These are phyloP conservation scores for Saccopteryx bilineata DNA, from an alignment of 2,113 vertebrate genomes.

Conservation along the genomic window DNA sequence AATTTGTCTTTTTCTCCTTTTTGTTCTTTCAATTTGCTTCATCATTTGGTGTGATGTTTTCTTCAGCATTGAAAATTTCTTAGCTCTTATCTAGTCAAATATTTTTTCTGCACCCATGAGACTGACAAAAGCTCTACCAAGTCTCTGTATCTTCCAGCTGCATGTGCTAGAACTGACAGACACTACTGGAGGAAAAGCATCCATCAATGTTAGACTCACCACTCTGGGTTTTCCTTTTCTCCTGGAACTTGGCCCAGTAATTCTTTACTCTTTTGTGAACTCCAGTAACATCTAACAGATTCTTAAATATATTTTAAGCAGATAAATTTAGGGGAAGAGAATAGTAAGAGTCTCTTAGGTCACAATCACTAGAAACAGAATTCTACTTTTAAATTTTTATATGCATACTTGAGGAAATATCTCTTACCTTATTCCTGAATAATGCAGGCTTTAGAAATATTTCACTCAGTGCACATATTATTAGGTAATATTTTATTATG, in stretches of 20 bases:
- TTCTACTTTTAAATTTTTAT: conserved; percentile 36
- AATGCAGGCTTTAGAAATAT: conserved; percentile 39
- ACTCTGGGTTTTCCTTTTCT: conserved; percentile 30
- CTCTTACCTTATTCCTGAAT: conserved; percentile 23
- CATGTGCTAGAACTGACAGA: conserved; percentile 14
- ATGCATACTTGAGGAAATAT: conserved; percentile 9
- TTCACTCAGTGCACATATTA: conserved; percentile 2
- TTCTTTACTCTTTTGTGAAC: conserved; percentile 42
- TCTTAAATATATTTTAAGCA: conserved; percentile 39
- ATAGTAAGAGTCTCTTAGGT: conserved; percentile 34
- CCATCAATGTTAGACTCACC: background rate
- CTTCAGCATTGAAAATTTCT: conserved; percentile 22
- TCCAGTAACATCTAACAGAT: background rate
- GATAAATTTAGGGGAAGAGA: conserved; percentile 15
- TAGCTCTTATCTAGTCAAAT: conserved; percentile 26
- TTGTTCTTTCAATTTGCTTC: conserved; percentile 29
- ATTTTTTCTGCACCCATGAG: background rate
- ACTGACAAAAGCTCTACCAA: background rate
- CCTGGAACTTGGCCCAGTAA: conserved; percentile 24
- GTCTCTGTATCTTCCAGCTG: background rate
- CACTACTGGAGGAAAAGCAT: conserved; percentile 4
- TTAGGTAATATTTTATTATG: conserved; percentile 8
- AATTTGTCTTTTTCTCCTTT: conserved; percentile 33
- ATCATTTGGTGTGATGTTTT: conserved; percentile 41
- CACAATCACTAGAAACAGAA: conserved; percentile 34